These are phyloP conservation scores for Bicyclus anynana DNA, from an alignment of 1,140 invertebrate species.

Conservation along the genomic window DNA sequence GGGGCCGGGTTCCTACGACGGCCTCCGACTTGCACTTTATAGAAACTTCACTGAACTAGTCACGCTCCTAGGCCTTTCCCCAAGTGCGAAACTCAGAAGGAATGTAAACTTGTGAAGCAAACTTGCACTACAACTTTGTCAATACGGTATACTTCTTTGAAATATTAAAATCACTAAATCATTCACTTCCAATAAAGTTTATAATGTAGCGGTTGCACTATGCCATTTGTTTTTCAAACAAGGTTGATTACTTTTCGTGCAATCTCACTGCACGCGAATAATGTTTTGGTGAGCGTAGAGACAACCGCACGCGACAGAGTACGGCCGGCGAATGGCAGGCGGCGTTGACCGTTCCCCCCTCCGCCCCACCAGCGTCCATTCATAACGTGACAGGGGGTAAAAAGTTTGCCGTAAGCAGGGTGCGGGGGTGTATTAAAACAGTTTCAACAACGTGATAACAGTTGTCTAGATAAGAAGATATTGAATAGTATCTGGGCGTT, in stretches of 20 bases:
- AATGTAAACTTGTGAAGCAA: slow-evolving; percentile 53
- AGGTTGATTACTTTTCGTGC: slow-evolving; percentile 38
- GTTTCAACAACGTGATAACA: neutral
- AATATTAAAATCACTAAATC: slow-evolving; percentile 1
- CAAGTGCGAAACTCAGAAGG: slow-evolving; percentile 53
- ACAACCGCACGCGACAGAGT: slow-evolving; percentile 43
- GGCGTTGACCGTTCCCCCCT: slow-evolving; percentile 34
- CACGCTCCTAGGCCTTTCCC: slow-evolving; percentile 50
- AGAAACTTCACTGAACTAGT: slow-evolving; percentile 55
- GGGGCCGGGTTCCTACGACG: slow-evolving; percentile 51
- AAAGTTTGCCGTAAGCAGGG: slow-evolving; percentile 14
- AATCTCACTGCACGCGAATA: slow-evolving; percentile 68
- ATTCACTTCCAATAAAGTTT: slow-evolving; percentile 43
- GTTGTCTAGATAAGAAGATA: neutral
- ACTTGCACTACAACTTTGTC: slow-evolving; percentile 45
- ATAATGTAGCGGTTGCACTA: slow-evolving; percentile 69
- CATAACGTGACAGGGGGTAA: slow-evolving; percentile 63
- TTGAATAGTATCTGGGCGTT: too few relatives aligned
- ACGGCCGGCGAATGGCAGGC: slow-evolving; percentile 54
- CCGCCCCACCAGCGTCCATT: slow-evolving; percentile 49
- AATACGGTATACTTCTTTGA: slow-evolving; percentile 31
- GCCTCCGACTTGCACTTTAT: slow-evolving; percentile 50
- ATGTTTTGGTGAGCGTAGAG: slow-evolving; percentile 35
- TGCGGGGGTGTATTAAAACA: slow-evolving; percentile 35
- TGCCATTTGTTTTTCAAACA: slow-evolving; percentile 62